Conservation (phyloP, 2,113 vertebrate species). For the Lutjanus erythropterus region DNA sequence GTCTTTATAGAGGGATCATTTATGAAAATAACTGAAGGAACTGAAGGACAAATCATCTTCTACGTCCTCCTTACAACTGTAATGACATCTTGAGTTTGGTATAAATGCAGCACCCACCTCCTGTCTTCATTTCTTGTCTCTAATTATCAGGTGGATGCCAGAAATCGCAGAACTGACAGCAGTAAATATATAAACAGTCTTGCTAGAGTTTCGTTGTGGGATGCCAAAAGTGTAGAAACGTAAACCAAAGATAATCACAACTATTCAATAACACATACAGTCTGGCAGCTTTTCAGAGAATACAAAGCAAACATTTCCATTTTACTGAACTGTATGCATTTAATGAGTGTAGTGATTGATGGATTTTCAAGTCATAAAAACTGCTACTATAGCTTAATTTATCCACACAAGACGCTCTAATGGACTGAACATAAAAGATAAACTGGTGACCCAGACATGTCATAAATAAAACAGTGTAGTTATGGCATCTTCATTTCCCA, state of each 20-base stretch:
- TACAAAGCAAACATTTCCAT: constrained; percentile 14
- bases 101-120: not conserved
- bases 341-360: constrained; percentile 49
- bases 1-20: not conserved
- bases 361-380: constrained; percentile 35
- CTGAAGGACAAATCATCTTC: not conserved
- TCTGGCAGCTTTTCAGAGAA: not conserved
- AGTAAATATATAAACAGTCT: not conserved
- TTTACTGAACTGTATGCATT: constrained; percentile 6
- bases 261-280: constrained; percentile 9
- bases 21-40: not conserved
- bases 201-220: not conserved
- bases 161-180: no score
- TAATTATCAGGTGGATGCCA: not conserved
- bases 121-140: not conserved
- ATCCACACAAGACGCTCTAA: constrained; percentile 24
- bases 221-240: constrained; percentile 9
- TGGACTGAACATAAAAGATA: constrained; percentile 16
- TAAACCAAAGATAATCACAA: constrained; percentile 12
- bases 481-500: not conserved
- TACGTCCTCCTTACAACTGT: not conserved
- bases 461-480: not conserved
- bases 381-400: constrained; percentile 9
- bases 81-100: not conserved
- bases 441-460: constrained; percentile 22